A percentile compares a stretch with the other conserved stretches of the same genome.
Evolutionary conservation across 2,888 invertebrate genomes (phyloP).

Genomic region (Timema podura): DNA sequence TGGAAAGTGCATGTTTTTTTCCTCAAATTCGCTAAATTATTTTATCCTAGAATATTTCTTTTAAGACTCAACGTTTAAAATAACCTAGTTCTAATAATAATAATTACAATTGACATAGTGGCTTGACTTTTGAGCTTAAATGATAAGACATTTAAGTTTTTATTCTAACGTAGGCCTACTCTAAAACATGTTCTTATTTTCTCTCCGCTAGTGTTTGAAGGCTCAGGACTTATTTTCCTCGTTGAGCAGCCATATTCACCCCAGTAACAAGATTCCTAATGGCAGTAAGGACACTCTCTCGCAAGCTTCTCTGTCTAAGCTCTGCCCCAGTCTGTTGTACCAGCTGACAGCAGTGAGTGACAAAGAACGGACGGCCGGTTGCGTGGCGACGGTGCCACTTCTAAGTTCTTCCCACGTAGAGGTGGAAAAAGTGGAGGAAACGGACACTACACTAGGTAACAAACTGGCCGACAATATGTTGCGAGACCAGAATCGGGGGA

Average conservation of each 20-base stretch:
- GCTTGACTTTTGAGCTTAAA: no score
- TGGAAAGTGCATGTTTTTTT: no score
- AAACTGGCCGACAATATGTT: no score
- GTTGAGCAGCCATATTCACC: conserved; percentile 10
- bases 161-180: no score
- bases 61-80: no score
- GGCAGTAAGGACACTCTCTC: neutral
- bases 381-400: neutral
- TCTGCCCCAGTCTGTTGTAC: conserved; percentile 66
- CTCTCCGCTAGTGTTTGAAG: conserved; percentile 18
- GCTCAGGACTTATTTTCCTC: conserved; percentile 18
- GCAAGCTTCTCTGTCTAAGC: conserved; percentile 40
- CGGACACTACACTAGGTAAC: no score
- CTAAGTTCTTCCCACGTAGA: neutral
- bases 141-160: no score
- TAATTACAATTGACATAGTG: no score
- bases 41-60: no score
- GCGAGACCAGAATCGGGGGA: no score
- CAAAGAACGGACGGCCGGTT: neutral
- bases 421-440: neutral
- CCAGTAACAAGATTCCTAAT: neutral
- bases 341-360: conserved; percentile 49
- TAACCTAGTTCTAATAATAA: no score
- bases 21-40: no score
- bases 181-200: neutral